A percentile compares a stretch with the other conserved stretches of the same genome.
phyloP scores from a whole-genome alignment of 2,888 invertebrate genomes.

The Hydropsyche betteni region DNA sequence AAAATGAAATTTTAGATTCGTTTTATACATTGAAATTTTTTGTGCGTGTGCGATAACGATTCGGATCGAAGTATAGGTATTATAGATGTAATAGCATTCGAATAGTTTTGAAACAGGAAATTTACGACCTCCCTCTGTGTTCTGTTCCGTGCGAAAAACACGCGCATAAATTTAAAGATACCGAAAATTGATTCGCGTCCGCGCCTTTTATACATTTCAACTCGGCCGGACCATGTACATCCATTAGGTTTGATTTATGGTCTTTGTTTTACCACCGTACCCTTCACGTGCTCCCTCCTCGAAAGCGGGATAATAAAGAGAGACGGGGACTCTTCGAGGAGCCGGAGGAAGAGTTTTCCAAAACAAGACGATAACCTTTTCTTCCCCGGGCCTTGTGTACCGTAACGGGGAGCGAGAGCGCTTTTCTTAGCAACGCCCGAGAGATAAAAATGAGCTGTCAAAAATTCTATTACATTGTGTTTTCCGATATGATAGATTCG shows the following conservation, averaged over 20 bases:
- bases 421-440: slow-evolving; percentile 10
- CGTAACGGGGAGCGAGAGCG: slow-evolving; percentile 4
- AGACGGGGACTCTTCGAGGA: background rate
- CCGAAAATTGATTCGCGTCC: slow-evolving; percentile 36
- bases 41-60: no score
- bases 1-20: no score
- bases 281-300: background rate
- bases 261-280: slow-evolving; percentile 40
- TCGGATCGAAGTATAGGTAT: no score
- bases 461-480: slow-evolving; percentile 47
- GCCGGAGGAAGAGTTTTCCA: slow-evolving; percentile 34
- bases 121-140: slow-evolving; percentile 15
- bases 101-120: background rate
- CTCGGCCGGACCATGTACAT: slow-evolving; percentile 39
- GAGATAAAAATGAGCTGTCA: slow-evolving; percentile 46
- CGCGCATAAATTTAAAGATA: slow-evolving; percentile 35
- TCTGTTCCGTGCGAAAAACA: slow-evolving; percentile 14
- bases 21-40: no score
- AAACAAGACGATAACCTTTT: slow-evolving; percentile 45
- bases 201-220: slow-evolving; percentile 42
- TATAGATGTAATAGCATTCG: no score
- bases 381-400: slow-evolving; percentile 1
- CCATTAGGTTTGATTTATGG: slow-evolving; percentile 46
- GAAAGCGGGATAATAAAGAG: slow-evolving; percentile 33
- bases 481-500: slow-evolving; percentile 44